Conservation (phyloP, 1,140 invertebrate species). For the Acromyrmex charruanus region DNA sequence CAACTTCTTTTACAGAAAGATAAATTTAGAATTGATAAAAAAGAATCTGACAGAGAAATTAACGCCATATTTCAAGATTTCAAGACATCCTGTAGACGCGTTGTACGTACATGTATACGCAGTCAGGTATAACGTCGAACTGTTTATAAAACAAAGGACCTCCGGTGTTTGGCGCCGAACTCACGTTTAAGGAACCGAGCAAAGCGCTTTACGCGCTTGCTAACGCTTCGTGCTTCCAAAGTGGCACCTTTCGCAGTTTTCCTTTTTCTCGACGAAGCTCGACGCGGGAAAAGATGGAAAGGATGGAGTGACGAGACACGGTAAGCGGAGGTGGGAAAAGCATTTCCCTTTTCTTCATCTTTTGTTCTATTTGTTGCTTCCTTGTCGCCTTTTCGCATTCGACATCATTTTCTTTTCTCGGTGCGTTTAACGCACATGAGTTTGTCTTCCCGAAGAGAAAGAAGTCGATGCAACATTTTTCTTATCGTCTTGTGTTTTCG, state of each 20-base stretch:
- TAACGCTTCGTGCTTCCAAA: constrained; percentile 48
- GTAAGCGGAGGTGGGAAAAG: constrained; percentile 16
- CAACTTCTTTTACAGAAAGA: not conserved
- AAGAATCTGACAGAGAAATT: constrained; percentile 20
- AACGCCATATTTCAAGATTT: not conserved
- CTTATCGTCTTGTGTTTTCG: not conserved
- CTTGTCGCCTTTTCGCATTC: constrained; percentile 45
- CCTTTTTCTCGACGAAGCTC: constrained; percentile 34
- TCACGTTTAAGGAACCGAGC: constrained; percentile 59
- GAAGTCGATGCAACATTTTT: constrained; percentile 2
- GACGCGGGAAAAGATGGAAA: constrained; percentile 44
- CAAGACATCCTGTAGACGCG: not conserved
- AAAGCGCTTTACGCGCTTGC: constrained; percentile 70
- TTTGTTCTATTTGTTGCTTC: constrained; percentile 34
- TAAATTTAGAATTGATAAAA: not conserved
- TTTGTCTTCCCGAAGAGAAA: constrained; percentile 12
- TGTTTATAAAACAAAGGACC: constrained; percentile 80
- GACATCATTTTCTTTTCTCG: constrained; percentile 43
- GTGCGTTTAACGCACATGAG: constrained; percentile 33
- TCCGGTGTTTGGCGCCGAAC: constrained; percentile 63
- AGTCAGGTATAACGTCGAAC: constrained; percentile 49
- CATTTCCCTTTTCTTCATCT: constrained; percentile 29
- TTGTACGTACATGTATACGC: constrained; percentile 25
- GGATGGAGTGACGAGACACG: constrained; percentile 9
- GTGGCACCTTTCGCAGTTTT: constrained; percentile 35